Base-by-base conservation (phyloP, 2,113 vertebrate genomes). In the Cacatua alba region DNA sequence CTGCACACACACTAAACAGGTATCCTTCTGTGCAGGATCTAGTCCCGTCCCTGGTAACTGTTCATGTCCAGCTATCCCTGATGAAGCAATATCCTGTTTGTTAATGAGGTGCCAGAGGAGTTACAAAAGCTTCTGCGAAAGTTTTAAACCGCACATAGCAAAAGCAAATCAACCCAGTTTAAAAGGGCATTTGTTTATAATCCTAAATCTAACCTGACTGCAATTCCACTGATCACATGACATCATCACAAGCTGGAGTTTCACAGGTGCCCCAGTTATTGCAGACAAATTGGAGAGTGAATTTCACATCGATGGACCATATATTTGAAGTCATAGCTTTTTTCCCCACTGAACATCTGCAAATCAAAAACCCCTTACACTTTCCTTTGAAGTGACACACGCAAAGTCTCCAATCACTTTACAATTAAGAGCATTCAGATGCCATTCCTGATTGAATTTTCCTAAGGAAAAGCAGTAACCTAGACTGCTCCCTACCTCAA, bases 31-130 rank as follows among this genome's bases (percentile, higher is more conserved):
- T 4, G 25, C 51, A 82, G 37, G 8, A 83, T 10, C 29, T 62
- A 13, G 18, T 23, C 26, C n/a, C 2, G 0, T 28, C 28, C 48
- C 63, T 29, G 24, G 0, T 7, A 70, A 53, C 25, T 41, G n/a
- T 9, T 35, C 5, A 25, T 5, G 11, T 17, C 60, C 57, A 55
- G 17, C 24, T 44, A 10, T 10, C 46, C 9, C 26, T 55, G 67
- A 48, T 5, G 5, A 76, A 60, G 8, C 0, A 65, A 67, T 53
- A 60, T 20, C 8, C 15, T 49, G 7, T 29, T 48, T 71, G 33
- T 10, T 35, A 35, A 31, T 10, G 12, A 79, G 33, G 20, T 74
- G 19, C 12, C 60, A 86, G 35, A 1, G 6, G 29, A 74, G 13
- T 17, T 16, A 70, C 19, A 59, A 18, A 77, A 60, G 33, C 49